A percentile compares a stretch with the other conserved stretches of the same genome.
These are phyloP conservation scores for Sebastes fasciatus DNA, from an alignment of 2,113 vertebrate species.

Conservation along the genomic window DNA sequence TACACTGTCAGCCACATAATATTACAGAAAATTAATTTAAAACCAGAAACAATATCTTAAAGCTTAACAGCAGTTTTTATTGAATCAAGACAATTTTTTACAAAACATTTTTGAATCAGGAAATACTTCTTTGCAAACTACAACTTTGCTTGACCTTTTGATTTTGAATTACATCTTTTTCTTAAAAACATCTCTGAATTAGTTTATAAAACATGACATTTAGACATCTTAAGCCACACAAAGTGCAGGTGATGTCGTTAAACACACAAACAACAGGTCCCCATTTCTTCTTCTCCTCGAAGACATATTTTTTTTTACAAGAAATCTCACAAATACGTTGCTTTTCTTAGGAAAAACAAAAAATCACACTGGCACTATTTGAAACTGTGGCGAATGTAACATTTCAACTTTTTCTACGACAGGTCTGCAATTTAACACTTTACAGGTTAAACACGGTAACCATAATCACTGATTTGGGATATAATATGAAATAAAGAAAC, in stretches of 20 bases:
- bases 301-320: conserved; percentile 52
- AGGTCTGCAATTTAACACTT: conserved; percentile 66
- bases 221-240: conserved; percentile 65
- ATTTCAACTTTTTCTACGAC: conserved; percentile 59
- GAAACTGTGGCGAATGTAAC: conserved; percentile 70
- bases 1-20: neutral
- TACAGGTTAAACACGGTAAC: conserved; percentile 69
- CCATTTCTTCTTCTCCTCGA: conserved; percentile 60
- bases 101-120: conserved; percentile 77
- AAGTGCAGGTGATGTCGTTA: conserved; percentile 67
- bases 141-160: conserved; percentile 77
- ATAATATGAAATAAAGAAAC: conserved; percentile 40
- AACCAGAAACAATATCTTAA: conserved; percentile 15
- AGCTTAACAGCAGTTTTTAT: conserved; percentile 77
- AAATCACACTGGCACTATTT: conserved; percentile 75
- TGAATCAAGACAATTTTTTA: conserved; percentile 80
- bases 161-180: conserved; percentile 73
- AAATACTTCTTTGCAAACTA: conserved; percentile 79
- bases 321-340: conserved; percentile 71
- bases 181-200: conserved; percentile 77
- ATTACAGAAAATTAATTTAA: neutral
- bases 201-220: conserved; percentile 85
- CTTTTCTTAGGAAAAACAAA: conserved; percentile 68
- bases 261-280: conserved; percentile 69
- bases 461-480: conserved; percentile 56